Conservation (phyloP, 2,797 vertebrate genomes). For the Neosilurus mollespiculum region DNA sequence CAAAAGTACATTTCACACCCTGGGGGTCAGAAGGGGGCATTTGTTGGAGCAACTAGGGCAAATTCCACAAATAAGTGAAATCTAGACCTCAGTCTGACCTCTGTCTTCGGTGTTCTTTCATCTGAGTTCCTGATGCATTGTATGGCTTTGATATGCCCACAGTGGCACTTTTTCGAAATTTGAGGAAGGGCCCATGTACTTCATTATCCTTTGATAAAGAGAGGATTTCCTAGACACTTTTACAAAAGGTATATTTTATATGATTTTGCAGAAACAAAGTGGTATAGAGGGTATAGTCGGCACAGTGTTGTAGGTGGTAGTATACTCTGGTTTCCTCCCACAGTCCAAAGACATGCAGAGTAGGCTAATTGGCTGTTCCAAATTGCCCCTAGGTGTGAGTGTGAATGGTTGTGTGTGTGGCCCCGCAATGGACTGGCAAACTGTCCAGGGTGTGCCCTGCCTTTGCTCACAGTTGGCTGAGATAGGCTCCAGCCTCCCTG, state of each 20-base stretch:
- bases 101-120: not conserved
- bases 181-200: not conserved
- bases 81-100: slow-evolving; percentile 12
- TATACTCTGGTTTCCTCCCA: too few species aligned
- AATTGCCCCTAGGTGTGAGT: too few species aligned
- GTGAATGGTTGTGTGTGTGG: too few species aligned
- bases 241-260: slow-evolving; percentile 18
- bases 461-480: too few species aligned
- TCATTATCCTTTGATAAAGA: not conserved
- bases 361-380: too few species aligned
- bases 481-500: too few species aligned
- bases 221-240: not conserved
- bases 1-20: slow-evolving; percentile 31
- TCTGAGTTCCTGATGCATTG: not conserved
- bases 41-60: slow-evolving; percentile 24
- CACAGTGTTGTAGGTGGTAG: too few species aligned
- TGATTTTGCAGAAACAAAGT: slow-evolving; percentile 17
- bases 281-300: not conserved
- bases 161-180: slow-evolving; percentile 3
- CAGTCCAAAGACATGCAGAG: too few species aligned
- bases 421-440: too few species aligned
- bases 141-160: not conserved
- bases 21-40: not conserved
- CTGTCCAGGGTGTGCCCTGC: too few species aligned
- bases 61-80: slow-evolving; percentile 37